Evolutionary conservation across 2,888 invertebrate genomes (phyloP), one percentile per base, ranked within the genome.

Genomic region (Patella pellucida): DNA sequence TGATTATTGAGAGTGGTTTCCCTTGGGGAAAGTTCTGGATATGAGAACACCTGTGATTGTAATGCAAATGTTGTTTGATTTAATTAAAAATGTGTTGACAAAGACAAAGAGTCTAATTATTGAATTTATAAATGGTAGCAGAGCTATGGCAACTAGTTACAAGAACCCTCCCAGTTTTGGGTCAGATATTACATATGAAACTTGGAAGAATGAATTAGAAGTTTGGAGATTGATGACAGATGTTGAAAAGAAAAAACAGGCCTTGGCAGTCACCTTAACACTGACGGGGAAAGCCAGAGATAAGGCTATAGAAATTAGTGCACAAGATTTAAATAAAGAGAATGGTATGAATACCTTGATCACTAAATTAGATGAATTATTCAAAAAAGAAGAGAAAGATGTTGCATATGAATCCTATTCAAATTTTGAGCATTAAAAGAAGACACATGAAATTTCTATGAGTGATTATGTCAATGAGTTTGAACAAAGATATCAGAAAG

Each of bases 401-500:
- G 52, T 52, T 19, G 19, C 70, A 19, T 19, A 31, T 70, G 19
- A 71, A 51, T 50, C 71, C 3, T 19, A 52, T 54, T 23, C 54
- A 5, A 54, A 71, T 7, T 71, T 71, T 71, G 52, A 71, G 7
- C 23, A 52, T 3, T 52, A 51, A 23, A 27, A 54, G 16, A 71
- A 71, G 27, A 52, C 52, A 27, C 51, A 7, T 14, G 71, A 71
- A 15, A 54, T 14, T 14, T 52, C 52, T 9, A 71, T 71, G 71
- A 52, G 27, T 71, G 71, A 71, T 16, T 71, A 52, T 54, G 54
- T 71, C 9, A 71, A 52, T 14, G 54, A 54, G 41, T 71, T 71
- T 71, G 71, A 71, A 14, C 52, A 27, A 19, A 71, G 52, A 27
- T 52, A 71, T 71, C 52, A 41, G 14, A 71, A 71, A 52, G 52